phyloP scores from a whole-genome alignment of 2,888 invertebrate genomes.

The Macrophya alboannulata region DNA sequence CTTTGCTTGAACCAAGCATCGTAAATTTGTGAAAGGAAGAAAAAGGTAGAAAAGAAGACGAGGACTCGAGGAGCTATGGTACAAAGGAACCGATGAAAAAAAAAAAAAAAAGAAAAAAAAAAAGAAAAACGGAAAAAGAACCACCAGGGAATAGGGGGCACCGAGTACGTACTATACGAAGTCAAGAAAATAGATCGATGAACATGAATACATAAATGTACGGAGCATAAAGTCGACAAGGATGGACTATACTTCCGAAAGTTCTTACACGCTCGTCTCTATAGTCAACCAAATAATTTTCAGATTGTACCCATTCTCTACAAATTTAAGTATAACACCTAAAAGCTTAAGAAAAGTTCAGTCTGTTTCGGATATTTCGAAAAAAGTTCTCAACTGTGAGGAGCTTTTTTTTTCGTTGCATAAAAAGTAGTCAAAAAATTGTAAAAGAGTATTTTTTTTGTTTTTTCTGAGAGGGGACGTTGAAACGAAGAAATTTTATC shows the following conservation, averaged over 20 bases:
- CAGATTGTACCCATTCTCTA: no score
- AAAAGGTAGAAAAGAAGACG: neutral
- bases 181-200: constrained; percentile 25
- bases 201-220: constrained; percentile 4
- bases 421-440: no score
- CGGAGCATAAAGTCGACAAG: neutral
- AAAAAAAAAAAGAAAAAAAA: constrained; percentile 7
- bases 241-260: neutral
- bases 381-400: no score
- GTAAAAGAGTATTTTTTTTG: no score
- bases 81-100: constrained; percentile 8
- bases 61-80: constrained; percentile 8
- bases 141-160: neutral
- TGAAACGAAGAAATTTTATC: no score
- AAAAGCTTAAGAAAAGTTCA: no score
- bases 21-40: constrained; percentile 34
- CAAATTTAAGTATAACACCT: no score
- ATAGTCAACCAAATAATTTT: neutral
- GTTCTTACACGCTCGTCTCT: neutral
- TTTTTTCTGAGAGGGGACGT: no score
- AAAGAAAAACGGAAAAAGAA: neutral
- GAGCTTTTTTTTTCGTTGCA: no score
- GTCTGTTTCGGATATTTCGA: no score
- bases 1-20: constrained; percentile 27
- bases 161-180: constrained; percentile 6